Evolutionary conservation across 2,113 vertebrate genomes (phyloP).

Genomic region (Vidua macroura): DNA sequence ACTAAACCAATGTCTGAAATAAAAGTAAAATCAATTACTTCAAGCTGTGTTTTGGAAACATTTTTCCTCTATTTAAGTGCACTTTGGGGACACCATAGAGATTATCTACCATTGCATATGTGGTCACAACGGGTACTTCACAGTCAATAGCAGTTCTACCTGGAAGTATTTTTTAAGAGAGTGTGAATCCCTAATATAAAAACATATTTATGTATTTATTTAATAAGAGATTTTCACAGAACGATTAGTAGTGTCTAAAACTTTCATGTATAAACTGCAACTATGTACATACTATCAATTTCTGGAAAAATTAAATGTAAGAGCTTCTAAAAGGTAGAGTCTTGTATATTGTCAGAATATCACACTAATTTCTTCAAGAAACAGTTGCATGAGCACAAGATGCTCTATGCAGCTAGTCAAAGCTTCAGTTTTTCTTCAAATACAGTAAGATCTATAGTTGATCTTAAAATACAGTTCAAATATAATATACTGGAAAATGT

Average conservation of each 20-base stretch:
- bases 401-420: neutral
- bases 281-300: neutral
- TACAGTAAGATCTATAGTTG: neutral
- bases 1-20: neutral
- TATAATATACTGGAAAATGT: neutral
- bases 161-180: neutral
- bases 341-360: neutral
- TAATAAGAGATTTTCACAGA: neutral
- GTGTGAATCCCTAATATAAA: neutral
- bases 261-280: neutral
- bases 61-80: neutral
- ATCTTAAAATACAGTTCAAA: neutral
- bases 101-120: neutral
- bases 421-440: neutral
- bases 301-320: neutral
- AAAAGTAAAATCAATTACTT: neutral
- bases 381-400: neutral
- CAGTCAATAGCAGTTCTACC: neutral
- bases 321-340: neutral
- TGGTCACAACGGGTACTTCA: neutral
- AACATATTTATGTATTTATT: neutral
- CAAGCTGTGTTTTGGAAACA: neutral
- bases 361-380: neutral
- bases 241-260: neutral
- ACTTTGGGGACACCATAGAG: neutral